A percentile compares a stretch with the other conserved stretches of the same genome.
Conservation (phyloP, 2,888 invertebrate genomes). For the Diloba caeruleocephala region DNA sequence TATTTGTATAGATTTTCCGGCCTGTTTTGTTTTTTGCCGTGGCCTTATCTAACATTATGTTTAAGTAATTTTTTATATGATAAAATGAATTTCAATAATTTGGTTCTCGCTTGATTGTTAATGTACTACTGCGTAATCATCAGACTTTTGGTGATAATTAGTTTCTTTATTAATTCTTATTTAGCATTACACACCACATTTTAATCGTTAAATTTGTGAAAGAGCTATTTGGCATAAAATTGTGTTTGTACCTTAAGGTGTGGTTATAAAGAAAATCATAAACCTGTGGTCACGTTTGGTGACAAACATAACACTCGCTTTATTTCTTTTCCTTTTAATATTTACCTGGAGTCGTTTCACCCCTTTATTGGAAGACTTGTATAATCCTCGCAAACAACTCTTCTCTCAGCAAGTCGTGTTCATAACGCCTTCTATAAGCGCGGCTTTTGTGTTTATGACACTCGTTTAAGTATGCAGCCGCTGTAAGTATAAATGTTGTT, state of each 20-base stretch:
- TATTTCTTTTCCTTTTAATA: slow-evolving; percentile 81
- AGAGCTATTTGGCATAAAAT: too few relatives aligned
- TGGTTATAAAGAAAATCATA: slow-evolving; percentile 63
- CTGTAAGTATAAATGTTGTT: slow-evolving; percentile 54
- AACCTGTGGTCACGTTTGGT: slow-evolving; percentile 66
- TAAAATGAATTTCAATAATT: slow-evolving; percentile 43
- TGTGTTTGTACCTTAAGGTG: slow-evolving; percentile 33
- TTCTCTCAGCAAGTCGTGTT: slow-evolving; percentile 56
- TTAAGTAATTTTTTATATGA: slow-evolving; percentile 10
- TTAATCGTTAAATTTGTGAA: too few relatives aligned
- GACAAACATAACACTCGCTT: slow-evolving; percentile 73
- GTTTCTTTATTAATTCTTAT: slow-evolving; percentile 25
- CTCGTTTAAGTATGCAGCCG: slow-evolving; percentile 55
- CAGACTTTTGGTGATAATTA: slow-evolving; percentile 31
- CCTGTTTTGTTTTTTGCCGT: neutral
- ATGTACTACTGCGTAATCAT: neutral
- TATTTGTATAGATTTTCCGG: too few relatives aligned
- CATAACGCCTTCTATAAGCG: slow-evolving; percentile 75
- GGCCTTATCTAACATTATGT: slow-evolving; percentile 6
- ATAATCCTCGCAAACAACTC: slow-evolving; percentile 74
- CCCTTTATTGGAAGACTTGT: slow-evolving; percentile 81
- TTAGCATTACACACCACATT: too few relatives aligned
- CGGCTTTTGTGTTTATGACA: slow-evolving; percentile 63
- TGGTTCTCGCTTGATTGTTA: slow-evolving; percentile 22
- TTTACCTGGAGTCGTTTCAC: slow-evolving; percentile 84